Conservation (phyloP, 2,888 invertebrate genomes). For the Plebejus melissa region DNA sequence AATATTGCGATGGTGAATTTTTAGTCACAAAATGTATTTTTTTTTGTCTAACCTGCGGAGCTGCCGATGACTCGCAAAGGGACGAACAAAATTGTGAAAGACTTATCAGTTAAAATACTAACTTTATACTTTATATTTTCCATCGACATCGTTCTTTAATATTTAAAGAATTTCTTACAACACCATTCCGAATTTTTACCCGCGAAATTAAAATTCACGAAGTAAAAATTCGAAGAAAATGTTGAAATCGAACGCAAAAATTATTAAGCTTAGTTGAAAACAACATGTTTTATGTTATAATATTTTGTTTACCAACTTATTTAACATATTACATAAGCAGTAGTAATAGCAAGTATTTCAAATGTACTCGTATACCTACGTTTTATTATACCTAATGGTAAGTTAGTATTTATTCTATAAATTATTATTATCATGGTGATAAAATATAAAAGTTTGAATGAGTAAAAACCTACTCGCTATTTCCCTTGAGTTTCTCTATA, state of each 20-base stretch:
- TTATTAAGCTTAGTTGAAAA: not conserved
- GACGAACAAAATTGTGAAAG: not conserved
- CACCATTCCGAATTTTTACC: not conserved
- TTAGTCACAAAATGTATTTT: no score
- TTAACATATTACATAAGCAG: no score
- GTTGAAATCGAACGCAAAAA: not conserved
- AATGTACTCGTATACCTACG: no score
- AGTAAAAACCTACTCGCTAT: not conserved
- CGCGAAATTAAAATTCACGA: not conserved
- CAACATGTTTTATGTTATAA: not conserved
- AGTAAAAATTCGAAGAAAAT: not conserved
- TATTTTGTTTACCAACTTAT: no score
- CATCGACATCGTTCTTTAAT: not conserved
- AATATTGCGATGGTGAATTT: not conserved
- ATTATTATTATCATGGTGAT: not conserved
- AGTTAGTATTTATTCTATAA: no score
- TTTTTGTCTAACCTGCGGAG: not conserved
- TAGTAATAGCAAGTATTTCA: no score
- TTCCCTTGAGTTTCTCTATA: not conserved
- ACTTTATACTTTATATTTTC: not conserved
- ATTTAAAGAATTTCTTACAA: not conserved
- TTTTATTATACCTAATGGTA: no score
- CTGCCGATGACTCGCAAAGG: not conserved
- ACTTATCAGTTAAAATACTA: not conserved
- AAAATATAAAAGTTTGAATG: not conserved